phyloP scores from a whole-genome alignment of 23 tunicate genomes.

The Diplosoma virens region DNA sequence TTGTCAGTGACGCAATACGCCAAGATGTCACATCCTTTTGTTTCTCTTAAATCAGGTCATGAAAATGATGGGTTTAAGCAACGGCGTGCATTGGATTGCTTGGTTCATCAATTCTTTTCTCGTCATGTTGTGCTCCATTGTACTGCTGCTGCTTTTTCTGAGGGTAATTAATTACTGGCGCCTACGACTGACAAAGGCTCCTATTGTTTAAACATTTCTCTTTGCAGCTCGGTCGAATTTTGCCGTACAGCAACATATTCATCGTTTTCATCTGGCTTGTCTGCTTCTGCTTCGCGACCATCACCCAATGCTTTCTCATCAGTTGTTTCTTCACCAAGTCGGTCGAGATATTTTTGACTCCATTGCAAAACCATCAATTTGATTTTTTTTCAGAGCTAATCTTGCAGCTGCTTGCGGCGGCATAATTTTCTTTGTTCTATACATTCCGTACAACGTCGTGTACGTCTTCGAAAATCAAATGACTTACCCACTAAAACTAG shows the following conservation, averaged over 20 bases:
- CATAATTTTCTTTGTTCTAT: slow-evolving; percentile 83
- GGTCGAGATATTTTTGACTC: neutral
- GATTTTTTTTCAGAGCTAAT: slow-evolving; percentile 59
- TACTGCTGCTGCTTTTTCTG: slow-evolving; percentile 41
- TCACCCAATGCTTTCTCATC: slow-evolving; percentile 89
- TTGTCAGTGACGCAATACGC: too few species aligned
- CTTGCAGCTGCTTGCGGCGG: slow-evolving; percentile 99
- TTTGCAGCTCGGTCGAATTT: slow-evolving; percentile 30
- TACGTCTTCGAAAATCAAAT: slow-evolving; percentile 58
- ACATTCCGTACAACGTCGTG: slow-evolving; percentile 95
- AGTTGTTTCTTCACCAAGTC: slow-evolving; percentile 92
- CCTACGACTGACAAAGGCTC: too few species aligned
- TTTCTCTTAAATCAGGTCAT: slow-evolving; percentile 53
- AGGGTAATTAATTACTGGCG: slow-evolving; percentile 44
- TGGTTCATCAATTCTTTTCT: slow-evolving; percentile 89
- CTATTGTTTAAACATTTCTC: neutral
- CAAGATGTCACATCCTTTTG: too few species aligned
- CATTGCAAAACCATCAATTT: neutral
- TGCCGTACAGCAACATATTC: slow-evolving; percentile 76
- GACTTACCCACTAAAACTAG: slow-evolving; percentile 38
- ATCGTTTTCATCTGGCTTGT: slow-evolving; percentile 69
- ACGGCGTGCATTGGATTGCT: slow-evolving; percentile 86
- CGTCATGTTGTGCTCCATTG: slow-evolving; percentile 53
- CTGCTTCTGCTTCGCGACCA: slow-evolving; percentile 78
- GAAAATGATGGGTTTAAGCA: slow-evolving; percentile 94